phyloP scores from a whole-genome alignment of 2,113 vertebrate species.

The Scopus umbretta region DNA sequence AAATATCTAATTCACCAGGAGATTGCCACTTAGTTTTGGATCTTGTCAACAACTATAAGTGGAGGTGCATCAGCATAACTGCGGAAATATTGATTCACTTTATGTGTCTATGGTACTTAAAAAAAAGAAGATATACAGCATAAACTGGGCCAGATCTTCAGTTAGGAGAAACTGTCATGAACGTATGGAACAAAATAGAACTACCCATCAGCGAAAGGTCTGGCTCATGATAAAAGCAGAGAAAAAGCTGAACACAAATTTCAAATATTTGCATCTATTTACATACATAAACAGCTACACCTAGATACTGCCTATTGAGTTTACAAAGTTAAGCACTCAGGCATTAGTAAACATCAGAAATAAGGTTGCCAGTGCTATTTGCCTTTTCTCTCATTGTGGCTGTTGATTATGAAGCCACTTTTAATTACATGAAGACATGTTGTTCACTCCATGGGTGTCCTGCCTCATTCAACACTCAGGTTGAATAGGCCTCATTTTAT shows the following conservation, averaged over 20 bases:
- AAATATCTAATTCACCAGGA: neutral
- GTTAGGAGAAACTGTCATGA: neutral
- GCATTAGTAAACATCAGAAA: neutral
- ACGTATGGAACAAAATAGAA: neutral
- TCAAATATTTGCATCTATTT: neutral
- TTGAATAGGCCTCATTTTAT: constrained; percentile 23
- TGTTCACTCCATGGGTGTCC: constrained; percentile 25
- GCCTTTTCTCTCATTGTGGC: neutral
- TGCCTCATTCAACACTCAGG: constrained; percentile 28
- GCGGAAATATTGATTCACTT: neutral
- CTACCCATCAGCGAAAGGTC: neutral
- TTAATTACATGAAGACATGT: constrained; percentile 55
- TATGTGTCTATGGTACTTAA: neutral
- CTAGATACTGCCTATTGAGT: neutral
- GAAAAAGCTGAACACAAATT: neutral
- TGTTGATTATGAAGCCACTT: constrained; percentile 11
- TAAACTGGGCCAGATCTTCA: neutral
- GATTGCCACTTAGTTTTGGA: constrained; percentile 1
- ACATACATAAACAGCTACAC: no score
- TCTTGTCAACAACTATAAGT: constrained; percentile 5
- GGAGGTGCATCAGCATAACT: neutral
- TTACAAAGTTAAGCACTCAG: neutral
- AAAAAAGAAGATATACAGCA: neutral
- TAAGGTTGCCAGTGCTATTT: neutral
- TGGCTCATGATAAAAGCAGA: neutral